phyloP scores from a whole-genome alignment of 30 jellyfish, hydroid and myxozoan genomes.

The Pseudorhiza aurosa region DNA sequence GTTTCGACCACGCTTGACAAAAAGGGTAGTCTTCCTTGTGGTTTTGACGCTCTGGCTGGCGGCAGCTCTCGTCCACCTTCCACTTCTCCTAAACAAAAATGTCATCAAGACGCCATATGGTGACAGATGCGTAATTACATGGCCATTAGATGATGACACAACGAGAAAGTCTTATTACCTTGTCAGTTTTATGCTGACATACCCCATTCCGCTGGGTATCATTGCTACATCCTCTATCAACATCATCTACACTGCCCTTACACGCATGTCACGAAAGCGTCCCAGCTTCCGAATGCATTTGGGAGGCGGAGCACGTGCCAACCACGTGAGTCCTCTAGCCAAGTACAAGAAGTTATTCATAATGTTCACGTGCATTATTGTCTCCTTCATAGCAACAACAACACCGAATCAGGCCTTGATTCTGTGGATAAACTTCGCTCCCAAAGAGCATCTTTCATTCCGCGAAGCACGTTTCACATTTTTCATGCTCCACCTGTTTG shows the following conservation, averaged over 20 bases:
- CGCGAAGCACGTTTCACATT: constrained; percentile 20
- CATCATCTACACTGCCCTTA: constrained; percentile 38
- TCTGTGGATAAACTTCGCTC: constrained; percentile 58
- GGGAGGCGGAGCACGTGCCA: background rate
- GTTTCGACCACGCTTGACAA: constrained; percentile 16
- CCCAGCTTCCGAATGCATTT: background rate
- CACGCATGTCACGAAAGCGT: background rate
- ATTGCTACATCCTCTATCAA: constrained; percentile 2
- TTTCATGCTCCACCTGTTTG: constrained; percentile 38
- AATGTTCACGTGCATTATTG: constrained; percentile 32
- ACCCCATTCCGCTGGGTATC: constrained; percentile 54
- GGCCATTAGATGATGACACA: constrained; percentile 3
- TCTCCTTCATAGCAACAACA: constrained; percentile 54
- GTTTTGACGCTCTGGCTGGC: constrained; percentile 19
- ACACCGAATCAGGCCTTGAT: constrained; percentile 73
- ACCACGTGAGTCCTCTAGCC: background rate
- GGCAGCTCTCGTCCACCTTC: constrained; percentile 32
- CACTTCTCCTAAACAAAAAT: constrained; percentile 17
- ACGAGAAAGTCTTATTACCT: constrained; percentile 6
- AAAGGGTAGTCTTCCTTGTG: background rate
- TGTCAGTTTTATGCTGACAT: constrained; percentile 31
- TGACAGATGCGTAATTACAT: background rate
- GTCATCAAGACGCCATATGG: background rate
- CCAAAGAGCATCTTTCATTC: constrained; percentile 15
- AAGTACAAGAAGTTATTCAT: constrained; percentile 32